Conservation (phyloP, 2,797 vertebrate genomes). For the Denticeps clupeoides region DNA sequence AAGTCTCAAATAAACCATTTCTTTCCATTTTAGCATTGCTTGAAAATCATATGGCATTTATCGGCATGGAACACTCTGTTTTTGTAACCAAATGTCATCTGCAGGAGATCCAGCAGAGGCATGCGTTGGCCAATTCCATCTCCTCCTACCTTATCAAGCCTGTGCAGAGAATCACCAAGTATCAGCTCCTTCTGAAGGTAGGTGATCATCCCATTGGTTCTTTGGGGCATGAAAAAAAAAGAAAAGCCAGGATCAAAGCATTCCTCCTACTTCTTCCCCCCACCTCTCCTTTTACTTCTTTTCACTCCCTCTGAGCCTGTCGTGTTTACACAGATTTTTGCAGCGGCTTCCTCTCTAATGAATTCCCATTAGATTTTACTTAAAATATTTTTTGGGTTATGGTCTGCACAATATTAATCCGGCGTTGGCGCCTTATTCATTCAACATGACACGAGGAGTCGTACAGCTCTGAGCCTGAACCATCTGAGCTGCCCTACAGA, state of each 20-base stretch:
- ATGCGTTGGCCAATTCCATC: slow-evolving; percentile 90
- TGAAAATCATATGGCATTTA: too few relatives aligned
- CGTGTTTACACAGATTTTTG: not conserved
- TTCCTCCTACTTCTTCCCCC: slow-evolving; percentile 4
- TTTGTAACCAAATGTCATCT: too few relatives aligned
- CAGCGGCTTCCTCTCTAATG: not conserved
- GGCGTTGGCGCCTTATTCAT: too few relatives aligned
- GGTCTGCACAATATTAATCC: too few relatives aligned
- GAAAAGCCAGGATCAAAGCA: not conserved
- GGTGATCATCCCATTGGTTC: too few relatives aligned
- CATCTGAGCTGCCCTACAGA: too few relatives aligned
- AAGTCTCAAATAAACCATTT: not conserved
- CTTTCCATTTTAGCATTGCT: not conserved
- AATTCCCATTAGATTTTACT: not conserved
- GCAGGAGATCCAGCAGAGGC: slow-evolving; percentile 93
- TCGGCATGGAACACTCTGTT: too few relatives aligned
- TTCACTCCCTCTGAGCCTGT: not conserved
- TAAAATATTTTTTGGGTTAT: too few relatives aligned
- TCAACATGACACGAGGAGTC: too few relatives aligned
- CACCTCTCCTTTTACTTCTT: not conserved
- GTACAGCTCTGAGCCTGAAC: too few relatives aligned
- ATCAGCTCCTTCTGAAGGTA: slow-evolving; percentile 95
- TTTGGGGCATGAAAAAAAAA: too few relatives aligned
- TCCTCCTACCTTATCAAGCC: slow-evolving; percentile 98
- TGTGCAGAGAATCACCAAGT: slow-evolving; percentile 98